Percentiles rank a stretch among this genome's conserved stretches.
Conservation (phyloP, 2,888 invertebrate genomes). For the Lithophane semibrunnea region DNA sequence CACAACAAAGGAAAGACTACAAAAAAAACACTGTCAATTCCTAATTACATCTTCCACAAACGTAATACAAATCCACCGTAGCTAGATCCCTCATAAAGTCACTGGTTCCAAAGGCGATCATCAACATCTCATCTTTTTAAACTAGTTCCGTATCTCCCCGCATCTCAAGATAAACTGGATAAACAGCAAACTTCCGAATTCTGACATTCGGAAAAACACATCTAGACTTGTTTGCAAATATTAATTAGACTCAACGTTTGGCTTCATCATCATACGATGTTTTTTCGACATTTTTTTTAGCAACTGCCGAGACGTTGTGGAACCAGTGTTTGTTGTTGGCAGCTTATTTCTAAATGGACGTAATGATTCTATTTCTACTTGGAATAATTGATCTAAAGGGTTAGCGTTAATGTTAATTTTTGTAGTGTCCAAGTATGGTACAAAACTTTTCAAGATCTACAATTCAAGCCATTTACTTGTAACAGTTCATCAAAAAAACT, state of each 20-base stretch:
- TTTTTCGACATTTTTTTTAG: conserved; percentile 61
- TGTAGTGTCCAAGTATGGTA: background rate
- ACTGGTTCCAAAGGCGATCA: conserved; percentile 6
- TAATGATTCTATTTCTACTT: conserved; percentile 29
- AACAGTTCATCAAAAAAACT: background rate
- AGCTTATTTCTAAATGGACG: conserved; percentile 20
- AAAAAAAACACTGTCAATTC: conserved; percentile 44
- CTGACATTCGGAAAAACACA: conserved; percentile 48
- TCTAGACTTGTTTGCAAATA: conserved; percentile 71
- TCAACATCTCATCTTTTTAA: conserved; percentile 1
- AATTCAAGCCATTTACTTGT: background rate
- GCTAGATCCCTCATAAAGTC: background rate
- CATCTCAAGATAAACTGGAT: conserved; percentile 31
- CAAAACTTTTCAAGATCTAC: background rate
- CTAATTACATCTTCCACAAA: conserved; percentile 45
- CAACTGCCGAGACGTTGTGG: conserved; percentile 64
- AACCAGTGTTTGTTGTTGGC: conserved; percentile 49
- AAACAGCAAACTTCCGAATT: conserved; percentile 57
- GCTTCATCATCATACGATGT: conserved; percentile 60
- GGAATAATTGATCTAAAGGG: conserved; percentile 8
- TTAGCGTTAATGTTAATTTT: background rate
- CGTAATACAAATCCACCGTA: background rate
- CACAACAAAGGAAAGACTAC: conserved; percentile 26
- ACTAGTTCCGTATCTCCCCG: conserved; percentile 22
- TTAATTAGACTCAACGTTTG: conserved; percentile 69